A percentile compares a stretch with the other conserved stretches of the same genome.
phyloP scores from a whole-genome alignment of 2,888 invertebrate genomes.

The Sialis fuliginosa region DNA sequence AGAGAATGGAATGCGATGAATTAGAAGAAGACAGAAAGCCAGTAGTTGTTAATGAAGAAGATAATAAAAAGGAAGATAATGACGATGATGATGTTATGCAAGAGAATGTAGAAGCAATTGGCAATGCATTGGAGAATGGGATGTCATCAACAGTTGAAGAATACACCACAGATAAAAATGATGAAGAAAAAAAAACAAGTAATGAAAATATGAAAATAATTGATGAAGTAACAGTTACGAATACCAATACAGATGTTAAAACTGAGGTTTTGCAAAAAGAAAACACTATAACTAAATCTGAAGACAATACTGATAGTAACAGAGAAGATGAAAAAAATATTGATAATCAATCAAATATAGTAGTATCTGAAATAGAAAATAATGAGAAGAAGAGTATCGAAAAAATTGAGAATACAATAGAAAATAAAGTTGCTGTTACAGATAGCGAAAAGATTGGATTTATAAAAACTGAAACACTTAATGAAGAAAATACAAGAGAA shows the following conservation, averaged over 20 bases:
- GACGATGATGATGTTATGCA: background rate
- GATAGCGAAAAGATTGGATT: no score
- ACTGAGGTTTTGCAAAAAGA: background rate
- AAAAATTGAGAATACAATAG: no score
- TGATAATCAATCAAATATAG: no score
- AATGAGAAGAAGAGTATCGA: no score
- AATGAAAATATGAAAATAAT: slow-evolving; percentile 7
- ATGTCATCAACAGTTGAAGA: background rate
- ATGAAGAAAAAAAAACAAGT: background rate
- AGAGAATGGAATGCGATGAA: background rate
- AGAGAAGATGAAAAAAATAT: slow-evolving; percentile 2
- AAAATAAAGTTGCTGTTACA: no score
- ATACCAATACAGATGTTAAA: no score
- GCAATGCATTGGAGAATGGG: background rate
- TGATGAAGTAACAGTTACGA: slow-evolving; percentile 1
- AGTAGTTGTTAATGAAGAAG: background rate
- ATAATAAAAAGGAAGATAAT: background rate
- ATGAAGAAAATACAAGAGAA: no score
- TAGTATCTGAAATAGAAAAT: no score
- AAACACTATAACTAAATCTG: background rate
- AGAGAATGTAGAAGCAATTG: background rate
- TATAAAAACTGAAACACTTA: no score
- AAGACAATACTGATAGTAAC: background rate
- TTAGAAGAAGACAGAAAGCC: background rate
- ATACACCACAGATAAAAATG: background rate